Conservation (phyloP, 2,888 invertebrate species). For the Drosophila mayaguana region DNA sequence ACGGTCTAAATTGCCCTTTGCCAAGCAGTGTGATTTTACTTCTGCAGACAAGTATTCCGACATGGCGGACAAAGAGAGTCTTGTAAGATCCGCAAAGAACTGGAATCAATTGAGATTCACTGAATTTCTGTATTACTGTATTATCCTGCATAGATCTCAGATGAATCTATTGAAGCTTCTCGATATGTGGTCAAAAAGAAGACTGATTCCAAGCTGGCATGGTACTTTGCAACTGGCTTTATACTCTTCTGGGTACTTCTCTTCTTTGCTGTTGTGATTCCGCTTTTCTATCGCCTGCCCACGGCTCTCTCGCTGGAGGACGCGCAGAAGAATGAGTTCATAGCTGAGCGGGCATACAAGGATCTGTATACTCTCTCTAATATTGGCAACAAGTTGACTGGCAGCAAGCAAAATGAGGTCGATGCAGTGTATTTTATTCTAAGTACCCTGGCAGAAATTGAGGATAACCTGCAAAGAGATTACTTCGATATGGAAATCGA, state of each 20-base stretch:
- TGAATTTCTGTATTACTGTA: background rate
- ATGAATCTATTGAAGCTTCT: constrained; percentile 16
- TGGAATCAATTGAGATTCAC: background rate
- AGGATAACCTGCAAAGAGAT: constrained; percentile 62
- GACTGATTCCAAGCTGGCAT: constrained; percentile 46
- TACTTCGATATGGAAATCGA: constrained; percentile 79
- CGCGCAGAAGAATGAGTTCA: constrained; percentile 86
- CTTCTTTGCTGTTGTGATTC: constrained; percentile 63
- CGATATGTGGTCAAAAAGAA: constrained; percentile 2
- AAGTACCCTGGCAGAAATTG: constrained; percentile 68
- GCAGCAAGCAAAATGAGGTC: constrained; percentile 90
- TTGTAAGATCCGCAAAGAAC: constrained; percentile 33
- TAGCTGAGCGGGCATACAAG: constrained; percentile 88
- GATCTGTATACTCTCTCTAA: constrained; percentile 49
- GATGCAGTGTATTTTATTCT: constrained; percentile 86
- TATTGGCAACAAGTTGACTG: constrained; percentile 84
- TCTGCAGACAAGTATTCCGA: background rate
- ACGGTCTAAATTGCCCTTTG: background rate
- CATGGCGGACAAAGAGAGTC: constrained; percentile 46
- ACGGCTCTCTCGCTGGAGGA: constrained; percentile 51
- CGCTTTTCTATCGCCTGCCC: constrained; percentile 64
- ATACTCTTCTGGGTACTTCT: constrained; percentile 67
- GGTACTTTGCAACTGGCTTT: constrained; percentile 64
- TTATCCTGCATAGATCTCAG: constrained; percentile 17
- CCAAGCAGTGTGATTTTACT: constrained; percentile 10